Conservation (phyloP, 2,797 vertebrate genomes). For the Gymnocypris eckloni region DNA sequence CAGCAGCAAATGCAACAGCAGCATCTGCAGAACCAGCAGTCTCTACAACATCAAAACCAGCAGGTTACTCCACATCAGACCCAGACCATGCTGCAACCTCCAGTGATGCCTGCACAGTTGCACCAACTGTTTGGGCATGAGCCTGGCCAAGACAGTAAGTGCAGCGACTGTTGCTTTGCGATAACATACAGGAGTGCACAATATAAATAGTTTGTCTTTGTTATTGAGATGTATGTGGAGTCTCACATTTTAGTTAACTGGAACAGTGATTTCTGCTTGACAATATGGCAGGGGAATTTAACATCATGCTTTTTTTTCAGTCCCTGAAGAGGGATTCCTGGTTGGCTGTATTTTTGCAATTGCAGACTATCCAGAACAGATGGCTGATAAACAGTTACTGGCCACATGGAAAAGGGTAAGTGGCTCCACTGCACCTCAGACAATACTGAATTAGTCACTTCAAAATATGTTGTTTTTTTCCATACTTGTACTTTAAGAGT, state of each 20-base stretch:
- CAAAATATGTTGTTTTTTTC: background rate
- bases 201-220: background rate
- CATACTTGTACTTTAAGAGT: background rate
- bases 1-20: conserved; percentile 72
- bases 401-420: conserved; percentile 96
- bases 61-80: conserved; percentile 75
- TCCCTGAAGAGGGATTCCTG: conserved; percentile 92
- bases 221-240: background rate
- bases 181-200: background rate
- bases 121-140: conserved; percentile 92
- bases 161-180: background rate
- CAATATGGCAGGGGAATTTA: background rate
- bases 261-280: background rate
- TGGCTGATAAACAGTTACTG: conserved; percentile 95
- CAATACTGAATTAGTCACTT: background rate
- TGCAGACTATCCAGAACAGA: conserved; percentile 97
- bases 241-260: background rate
- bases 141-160: conserved; percentile 90
- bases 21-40: conserved; percentile 72
- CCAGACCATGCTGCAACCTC: conserved; percentile 74
- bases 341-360: conserved; percentile 94
- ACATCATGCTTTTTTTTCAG: conserved; percentile 69
- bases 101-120: conserved; percentile 73
- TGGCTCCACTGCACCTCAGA: background rate
- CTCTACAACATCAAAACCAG: conserved; percentile 72